Percentiles rank a stretch among this genome's conserved stretches.
Evolutionary conservation across 2,888 invertebrate genomes (phyloP).

Genomic region (Myopa testacea): DNA sequence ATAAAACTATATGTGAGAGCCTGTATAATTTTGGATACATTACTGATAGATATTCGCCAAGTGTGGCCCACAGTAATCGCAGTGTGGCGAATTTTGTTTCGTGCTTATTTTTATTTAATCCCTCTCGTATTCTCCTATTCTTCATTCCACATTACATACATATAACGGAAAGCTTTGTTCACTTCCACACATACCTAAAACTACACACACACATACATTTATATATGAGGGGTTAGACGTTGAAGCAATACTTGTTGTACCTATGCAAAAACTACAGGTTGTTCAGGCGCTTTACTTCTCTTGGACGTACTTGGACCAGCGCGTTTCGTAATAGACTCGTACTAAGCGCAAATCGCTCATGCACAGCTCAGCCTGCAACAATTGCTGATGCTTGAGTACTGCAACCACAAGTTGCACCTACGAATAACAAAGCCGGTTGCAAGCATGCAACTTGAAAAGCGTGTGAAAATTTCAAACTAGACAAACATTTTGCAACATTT

Average conservation of each 20-base stretch:
- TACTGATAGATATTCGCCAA: too few relatives aligned
- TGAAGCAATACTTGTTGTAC: slow-evolving; percentile 46
- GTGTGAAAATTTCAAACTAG: slow-evolving; percentile 6
- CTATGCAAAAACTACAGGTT: slow-evolving; percentile 28
- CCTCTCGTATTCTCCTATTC: background rate
- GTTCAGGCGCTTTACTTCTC: slow-evolving; percentile 21
- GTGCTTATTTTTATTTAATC: background rate
- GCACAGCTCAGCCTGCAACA: slow-evolving; percentile 43
- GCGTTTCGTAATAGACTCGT: slow-evolving; percentile 39
- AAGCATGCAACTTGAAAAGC: background rate
- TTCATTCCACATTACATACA: background rate
- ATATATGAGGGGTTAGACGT: background rate
- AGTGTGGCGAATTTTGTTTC: background rate
- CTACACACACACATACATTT: background rate
- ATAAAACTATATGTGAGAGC: too few relatives aligned
- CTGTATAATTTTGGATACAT: too few relatives aligned
- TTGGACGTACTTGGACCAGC: slow-evolving; percentile 53
- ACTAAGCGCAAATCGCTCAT: slow-evolving; percentile 46
- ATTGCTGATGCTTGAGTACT: background rate
- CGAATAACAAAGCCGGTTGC: background rate
- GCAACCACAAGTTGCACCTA: slow-evolving; percentile 26
- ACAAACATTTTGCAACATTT: background rate
- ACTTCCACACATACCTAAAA: background rate
- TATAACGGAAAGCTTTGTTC: slow-evolving; percentile 6
- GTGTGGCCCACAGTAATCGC: background rate